Evolutionary conservation across 2,797 vertebrate genomes (phyloP), one percentile per base, ranked within the genome.

Genomic region (Dipus sagitta): DNA sequence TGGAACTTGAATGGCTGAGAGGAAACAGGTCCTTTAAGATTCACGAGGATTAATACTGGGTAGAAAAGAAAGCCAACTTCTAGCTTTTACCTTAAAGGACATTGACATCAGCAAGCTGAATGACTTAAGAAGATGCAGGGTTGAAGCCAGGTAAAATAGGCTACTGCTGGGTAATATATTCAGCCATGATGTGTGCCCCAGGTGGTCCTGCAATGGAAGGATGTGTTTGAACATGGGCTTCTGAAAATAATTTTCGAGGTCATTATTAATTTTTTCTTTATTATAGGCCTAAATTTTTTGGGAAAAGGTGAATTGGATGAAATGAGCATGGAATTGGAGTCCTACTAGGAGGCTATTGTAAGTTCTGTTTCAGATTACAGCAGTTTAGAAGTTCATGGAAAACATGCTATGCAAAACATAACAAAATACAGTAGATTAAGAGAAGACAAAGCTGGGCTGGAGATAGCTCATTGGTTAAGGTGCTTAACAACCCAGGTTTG

Each of bases 21-120:
- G 85, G 52, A 84, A 93, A 92, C 34, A 93, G 76, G 10, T 89
- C 64, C 24, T 95, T 67, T n/a, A 64, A 86, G 77, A 64, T 67
- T 67, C 23, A 38, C 28, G 86, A 81, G 23, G 24, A 23, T 3
- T 42, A 86, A 13, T 88, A 18, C 42, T 82, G 14, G 15, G 11
- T 65, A 65, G 60, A 93, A 92, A 52, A 71, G 3, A 28, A 42
- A 88, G 67, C 42, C 65, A 17, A 21, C 42, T 65, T 94, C 58
- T 82, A 85, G 42, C 24, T 92, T 71, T 13, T 17, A 24, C 54
- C 32, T 52, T 87, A 85, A 42, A 90, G 42, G 60, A 90, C 28
- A 78, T 42, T 64, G 80, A 72, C 67, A 32, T 88, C 52, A 82
- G 79, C 28, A 79, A 75, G 47, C 28, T 83, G 67, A 88, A 34